Base-by-base conservation (phyloP, 2,113 vertebrate species). In the Echinops telfairi region DNA sequence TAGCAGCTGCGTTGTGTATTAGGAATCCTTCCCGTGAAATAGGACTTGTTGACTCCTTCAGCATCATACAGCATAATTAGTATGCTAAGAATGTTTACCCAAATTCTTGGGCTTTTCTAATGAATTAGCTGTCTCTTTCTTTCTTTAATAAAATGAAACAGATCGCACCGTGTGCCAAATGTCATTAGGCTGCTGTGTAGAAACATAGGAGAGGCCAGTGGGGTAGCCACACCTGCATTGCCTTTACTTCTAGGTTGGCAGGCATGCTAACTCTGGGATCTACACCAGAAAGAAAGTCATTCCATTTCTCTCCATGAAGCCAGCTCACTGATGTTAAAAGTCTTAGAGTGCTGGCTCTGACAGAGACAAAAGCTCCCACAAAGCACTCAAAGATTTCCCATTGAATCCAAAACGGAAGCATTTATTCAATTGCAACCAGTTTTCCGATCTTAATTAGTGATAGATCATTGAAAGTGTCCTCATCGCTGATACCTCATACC, bases 321-420 rank as follows among this genome's bases (percentile, higher is more conserved):
- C 68, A 53, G 27, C n/a, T 93, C 86, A 83, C 75, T 88, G 70
- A 93, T 73, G 64, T 57, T 86, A 71, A 94, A 91, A 73, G 62
- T 58, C 68, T 85, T 62, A 70, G 23, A 83, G 29, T 80, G 6
- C 62, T 90, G 33, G 68, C 58, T 90, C 90, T 80, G 85, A 22
- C 89, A 91, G 79, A 89, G 58, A 11, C 43, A 70, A 25, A 27
- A 83, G 31, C 31, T 58, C 89, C 79, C 29, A 83, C 93, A 93
- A 92, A 91, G 5, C 9, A 23, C 19, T 60, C 53, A 85, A 15
- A 62, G 66, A 85, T 70, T 81, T 47, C n/a, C 27, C 86, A 62
- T 7, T 6, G 4, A 75, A 87, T 87, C 43, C 47, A 94, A 96
- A 95, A 89, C 53, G 66, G 25, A 73, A 84, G 25, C 15, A 53